Base-by-base conservation (phyloP, 2,888 invertebrate genomes). In the Drosophila prolongata region DNA sequence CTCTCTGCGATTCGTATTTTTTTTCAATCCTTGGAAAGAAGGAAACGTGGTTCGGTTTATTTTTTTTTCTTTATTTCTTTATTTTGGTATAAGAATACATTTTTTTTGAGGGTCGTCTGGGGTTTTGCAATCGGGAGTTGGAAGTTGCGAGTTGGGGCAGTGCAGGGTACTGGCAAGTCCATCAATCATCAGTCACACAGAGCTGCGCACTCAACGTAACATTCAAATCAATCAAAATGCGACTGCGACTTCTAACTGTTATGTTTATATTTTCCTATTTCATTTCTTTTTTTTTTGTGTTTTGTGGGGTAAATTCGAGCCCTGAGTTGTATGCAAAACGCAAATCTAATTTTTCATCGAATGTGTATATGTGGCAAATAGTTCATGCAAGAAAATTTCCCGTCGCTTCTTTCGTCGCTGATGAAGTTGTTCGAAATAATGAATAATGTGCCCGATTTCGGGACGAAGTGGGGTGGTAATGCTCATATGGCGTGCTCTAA, bases 211-310 rank as follows among this genome's bases (percentile, higher is more conserved):
- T 83, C 90, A 89, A 85, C 85, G 89, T 82, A 89, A 89, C 88
- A 89, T 90, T 89, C 90, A 89, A 89, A 90, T 89, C 90, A 89
- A 90, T 89, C 89, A 89, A 87, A 84, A 77, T 72, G 69, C 62
- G 57, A 61, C 56, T 50, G 61, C 67, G 83, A 80, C 71, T 75
- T 74, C 74, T 76, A 83, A 68, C 77, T 73, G 79, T 71, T 74
- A 64, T 64, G 78, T 30, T 58, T 52, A 30, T 30, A 52, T 58
- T 42, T 42, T 19, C 11, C 8, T 24, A 24, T 24, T n/a, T 13
- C 9, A 9, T 27, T 10, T 59, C 43, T 42, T 40, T 42, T 16
- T 16, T 19, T 11, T 49, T 19, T n/a, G 40, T 30, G 27, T 13
- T 13, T 14, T 54, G 46, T 27, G 67, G 60, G 52, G 53, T 8